Percentiles rank a stretch among this genome's conserved stretches.
Evolutionary conservation across 2,797 vertebrate genomes (phyloP).

Genomic region (Lacerta agilis): DNA sequence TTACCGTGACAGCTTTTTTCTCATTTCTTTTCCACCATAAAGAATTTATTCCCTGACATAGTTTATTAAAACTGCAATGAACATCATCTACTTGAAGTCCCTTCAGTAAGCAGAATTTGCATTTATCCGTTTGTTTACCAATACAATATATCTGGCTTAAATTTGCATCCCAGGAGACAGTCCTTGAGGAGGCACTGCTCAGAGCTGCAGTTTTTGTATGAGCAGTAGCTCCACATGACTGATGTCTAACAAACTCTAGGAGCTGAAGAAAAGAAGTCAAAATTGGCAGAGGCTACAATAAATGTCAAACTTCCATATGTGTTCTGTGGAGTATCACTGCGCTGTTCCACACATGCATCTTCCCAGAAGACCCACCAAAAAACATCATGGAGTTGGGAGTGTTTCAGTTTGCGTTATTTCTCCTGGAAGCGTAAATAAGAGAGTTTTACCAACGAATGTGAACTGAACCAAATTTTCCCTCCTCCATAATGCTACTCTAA

Average conservation of each 20-base stretch:
- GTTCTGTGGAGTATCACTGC: neutral
- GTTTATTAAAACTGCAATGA: neutral
- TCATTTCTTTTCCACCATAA: slow-evolving; percentile 17
- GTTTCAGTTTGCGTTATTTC: too few relatives aligned
- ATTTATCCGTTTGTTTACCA: neutral
- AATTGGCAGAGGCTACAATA: neutral
- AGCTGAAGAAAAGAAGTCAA: neutral
- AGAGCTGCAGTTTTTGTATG: neutral
- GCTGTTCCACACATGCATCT: too few relatives aligned
- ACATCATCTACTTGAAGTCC: neutral
- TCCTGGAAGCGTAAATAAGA: too few relatives aligned
- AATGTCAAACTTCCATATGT: neutral
- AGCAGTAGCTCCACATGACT: neutral
- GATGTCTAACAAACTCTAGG: neutral
- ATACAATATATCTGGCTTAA: neutral
- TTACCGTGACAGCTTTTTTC: neutral
- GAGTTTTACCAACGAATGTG: too few relatives aligned
- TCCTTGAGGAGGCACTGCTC: neutral
- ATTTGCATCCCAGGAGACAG: neutral
- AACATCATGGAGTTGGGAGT: too few relatives aligned
- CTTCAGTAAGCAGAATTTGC: neutral
- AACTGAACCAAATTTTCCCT: too few relatives aligned
- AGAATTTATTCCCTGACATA: neutral
- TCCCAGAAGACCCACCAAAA: too few relatives aligned
- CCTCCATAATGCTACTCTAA: too few relatives aligned